These are phyloP conservation scores for Phalacrocorax brasilianus DNA, from an alignment of 2,113 vertebrate genomes.

Conservation along the genomic window DNA sequence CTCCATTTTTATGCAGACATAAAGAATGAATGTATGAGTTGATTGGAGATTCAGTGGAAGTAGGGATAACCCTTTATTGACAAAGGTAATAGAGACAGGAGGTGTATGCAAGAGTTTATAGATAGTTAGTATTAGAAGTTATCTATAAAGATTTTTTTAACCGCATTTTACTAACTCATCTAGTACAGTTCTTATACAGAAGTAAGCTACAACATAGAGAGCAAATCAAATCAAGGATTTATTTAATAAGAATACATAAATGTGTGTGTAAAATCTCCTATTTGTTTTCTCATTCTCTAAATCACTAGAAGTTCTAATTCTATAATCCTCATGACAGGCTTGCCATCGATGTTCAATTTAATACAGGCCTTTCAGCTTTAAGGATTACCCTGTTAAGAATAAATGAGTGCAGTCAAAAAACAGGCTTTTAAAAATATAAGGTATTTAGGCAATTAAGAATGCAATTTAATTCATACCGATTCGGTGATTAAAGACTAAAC, in stretches of 20 bases:
- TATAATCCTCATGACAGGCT: constrained; percentile 67
- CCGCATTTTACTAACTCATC: background rate
- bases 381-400: constrained; percentile 67
- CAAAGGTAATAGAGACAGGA: background rate
- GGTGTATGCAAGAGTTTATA: background rate
- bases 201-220: constrained; percentile 29
- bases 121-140: background rate
- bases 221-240: constrained; percentile 72
- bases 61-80: background rate
- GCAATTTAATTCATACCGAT: constrained; percentile 63
- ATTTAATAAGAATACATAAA: constrained; percentile 64
- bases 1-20: background rate
- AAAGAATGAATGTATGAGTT: background rate
- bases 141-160: background rate
- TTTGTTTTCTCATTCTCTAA: constrained; percentile 69
- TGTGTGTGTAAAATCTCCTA: constrained; percentile 25
- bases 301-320: constrained; percentile 68
- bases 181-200: background rate
- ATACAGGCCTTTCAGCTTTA: constrained; percentile 67
- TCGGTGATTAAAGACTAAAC: constrained; percentile 40
- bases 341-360: constrained; percentile 68
- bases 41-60: background rate
- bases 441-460: constrained; percentile 66
- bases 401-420: constrained; percentile 60
- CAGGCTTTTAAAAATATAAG: constrained; percentile 64